These are phyloP conservation scores for Python bivittatus DNA, from an alignment of 2,113 vertebrate genomes.

Conservation along the genomic window DNA sequence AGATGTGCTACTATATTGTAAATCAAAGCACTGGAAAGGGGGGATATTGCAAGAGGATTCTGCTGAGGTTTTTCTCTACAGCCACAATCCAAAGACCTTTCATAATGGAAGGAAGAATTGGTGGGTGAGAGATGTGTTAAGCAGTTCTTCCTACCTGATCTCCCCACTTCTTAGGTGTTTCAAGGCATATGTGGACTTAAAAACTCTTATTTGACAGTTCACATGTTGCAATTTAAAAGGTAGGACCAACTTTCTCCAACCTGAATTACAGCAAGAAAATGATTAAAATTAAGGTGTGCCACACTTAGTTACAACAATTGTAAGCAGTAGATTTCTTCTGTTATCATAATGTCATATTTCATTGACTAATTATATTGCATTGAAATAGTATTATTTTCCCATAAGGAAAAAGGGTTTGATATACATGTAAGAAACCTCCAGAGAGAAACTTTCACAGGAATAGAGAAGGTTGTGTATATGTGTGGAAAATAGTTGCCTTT, in stretches of 20 bases:
- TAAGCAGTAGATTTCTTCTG: constrained; percentile 59
- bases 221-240: neutral
- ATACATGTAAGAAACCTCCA: constrained; percentile 45
- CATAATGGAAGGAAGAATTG: neutral
- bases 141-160: no score
- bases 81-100: neutral
- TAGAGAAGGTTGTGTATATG: constrained; percentile 33
- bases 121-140: no score
- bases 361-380: constrained; percentile 49
- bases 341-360: constrained; percentile 54
- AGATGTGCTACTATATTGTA: neutral
- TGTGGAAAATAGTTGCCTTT: constrained; percentile 23
- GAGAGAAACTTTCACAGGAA: constrained; percentile 40
- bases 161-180: neutral
- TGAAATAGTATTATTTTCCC: constrained; percentile 57
- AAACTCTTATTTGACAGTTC: neutral
- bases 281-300: neutral
- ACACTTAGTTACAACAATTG: constrained; percentile 40
- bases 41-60: neutral
- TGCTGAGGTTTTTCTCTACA: neutral
- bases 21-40: neutral
- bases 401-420: constrained; percentile 38
- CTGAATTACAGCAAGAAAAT: neutral
- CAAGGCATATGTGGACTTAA: neutral
- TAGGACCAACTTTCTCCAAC: neutral